Base-by-base conservation (phyloP, 2,797 vertebrate genomes). In the Siniperca scherzeri region DNA sequence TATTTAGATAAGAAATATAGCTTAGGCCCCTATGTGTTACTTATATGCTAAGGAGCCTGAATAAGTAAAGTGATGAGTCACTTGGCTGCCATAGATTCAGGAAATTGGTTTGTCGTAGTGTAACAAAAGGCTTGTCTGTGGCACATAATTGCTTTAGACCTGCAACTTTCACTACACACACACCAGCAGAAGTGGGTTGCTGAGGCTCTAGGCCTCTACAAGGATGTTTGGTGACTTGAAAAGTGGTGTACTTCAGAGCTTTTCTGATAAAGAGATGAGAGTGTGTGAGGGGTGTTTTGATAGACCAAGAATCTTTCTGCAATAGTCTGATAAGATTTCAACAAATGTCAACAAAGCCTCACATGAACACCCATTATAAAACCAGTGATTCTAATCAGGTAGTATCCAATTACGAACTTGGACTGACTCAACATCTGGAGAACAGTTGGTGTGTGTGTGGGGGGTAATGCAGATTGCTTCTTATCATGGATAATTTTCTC, bases 71-170 rank as follows among this genome's bases (percentile, higher is more conserved):
- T 79, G 89, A 93, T 86, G 86, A 92, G 88, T 92, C 89, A 91
- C 82, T 92, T 85, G 82, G 83, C 86, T 87, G 83, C 88, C 87
- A 88, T 89, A 92, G 87, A 90, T 87, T 92, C 88, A 76, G 90
- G 90, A 95, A 94, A 94, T 94, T 93, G 93, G 91, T 93, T 94
- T 91, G 93, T 93, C 80, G 76, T 83, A 66, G 80, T 84, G 75
- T 77, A 89, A 94, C 92, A 94, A 95, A 93, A 90, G 91, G 56
- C 83, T 78, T 64, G 78, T 89, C 83, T 83, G 72, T 80, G 80
- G 55, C 69, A 74, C 53, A 66, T 91, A 91, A 91, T 92, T 90
- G 85, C 88, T 90, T 90, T 74, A 82, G 86, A 86, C 76, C 83
- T 76, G 59, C 78, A 87, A 89, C 87, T 89, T 87, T 88, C 69